Evolutionary conservation across 1,140 invertebrate species (phyloP).

Genomic region (Apis dorsata): DNA sequence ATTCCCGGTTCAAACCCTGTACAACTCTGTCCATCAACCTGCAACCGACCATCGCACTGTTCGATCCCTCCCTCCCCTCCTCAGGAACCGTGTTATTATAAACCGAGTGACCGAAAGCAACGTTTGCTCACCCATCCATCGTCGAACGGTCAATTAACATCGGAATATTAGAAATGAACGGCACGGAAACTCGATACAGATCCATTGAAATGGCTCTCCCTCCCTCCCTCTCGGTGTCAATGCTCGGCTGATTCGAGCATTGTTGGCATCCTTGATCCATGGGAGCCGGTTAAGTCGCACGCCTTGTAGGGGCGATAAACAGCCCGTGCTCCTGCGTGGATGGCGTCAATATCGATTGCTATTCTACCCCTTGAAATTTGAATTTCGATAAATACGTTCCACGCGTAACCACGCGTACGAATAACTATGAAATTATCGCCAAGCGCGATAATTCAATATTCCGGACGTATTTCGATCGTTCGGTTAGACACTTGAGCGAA

Average conservation of each 20-base stretch:
- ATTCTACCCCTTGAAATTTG: neutral
- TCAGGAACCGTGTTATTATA: neutral
- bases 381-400: too few relatives aligned
- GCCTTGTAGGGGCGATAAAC: slow-evolving; percentile 12
- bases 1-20: neutral
- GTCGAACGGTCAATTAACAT: neutral
- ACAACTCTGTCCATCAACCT: neutral
- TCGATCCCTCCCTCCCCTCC: too few relatives aligned
- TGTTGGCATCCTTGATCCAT: slow-evolving; percentile 7
- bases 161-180: neutral
- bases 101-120: neutral
- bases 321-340: neutral
- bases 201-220: neutral
- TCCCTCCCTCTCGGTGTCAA: neutral
- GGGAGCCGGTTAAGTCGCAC: slow-evolving; percentile 30
- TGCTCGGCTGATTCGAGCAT: slow-evolving; percentile 15
- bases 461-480: too few relatives aligned
- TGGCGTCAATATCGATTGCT: slow-evolving; percentile 38
- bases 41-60: too few relatives aligned
- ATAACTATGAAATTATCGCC: too few relatives aligned
- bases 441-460: too few relatives aligned
- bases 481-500: too few relatives aligned
- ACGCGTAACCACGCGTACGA: too few relatives aligned
- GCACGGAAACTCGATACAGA: neutral
- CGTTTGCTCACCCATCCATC: too few relatives aligned